phyloP scores from a whole-genome alignment of 2,797 vertebrate species.

The Enteromius treurensis region DNA sequence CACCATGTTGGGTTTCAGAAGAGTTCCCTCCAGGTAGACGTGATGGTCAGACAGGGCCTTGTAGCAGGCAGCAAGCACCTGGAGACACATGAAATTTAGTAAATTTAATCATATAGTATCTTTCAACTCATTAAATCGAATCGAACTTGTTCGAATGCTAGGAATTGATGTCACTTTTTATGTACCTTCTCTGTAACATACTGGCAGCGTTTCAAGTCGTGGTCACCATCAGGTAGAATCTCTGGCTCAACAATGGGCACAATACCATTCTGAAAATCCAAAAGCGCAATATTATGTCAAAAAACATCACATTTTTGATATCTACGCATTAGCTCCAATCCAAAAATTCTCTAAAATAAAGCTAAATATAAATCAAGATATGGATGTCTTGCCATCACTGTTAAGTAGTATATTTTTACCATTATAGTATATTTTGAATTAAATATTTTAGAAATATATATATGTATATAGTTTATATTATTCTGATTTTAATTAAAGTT shows the following conservation, averaged over 20 bases:
- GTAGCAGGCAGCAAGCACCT: constrained; percentile 96
- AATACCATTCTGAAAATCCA: constrained; percentile 87
- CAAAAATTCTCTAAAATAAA: background rate
- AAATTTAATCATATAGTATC: background rate
- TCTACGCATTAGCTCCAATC: background rate
- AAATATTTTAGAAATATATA: too few species aligned
- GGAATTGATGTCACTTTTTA: background rate
- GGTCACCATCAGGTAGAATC: constrained; percentile 96
- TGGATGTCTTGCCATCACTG: background rate
- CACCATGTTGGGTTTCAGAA: constrained; percentile 99
- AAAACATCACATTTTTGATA: background rate
- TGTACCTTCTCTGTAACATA: constrained; percentile 95
- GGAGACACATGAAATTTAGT: background rate
- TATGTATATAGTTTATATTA: too few species aligned
- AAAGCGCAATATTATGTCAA: background rate
- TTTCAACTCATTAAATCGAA: background rate
- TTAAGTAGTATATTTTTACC: background rate
- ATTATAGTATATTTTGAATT: background rate
- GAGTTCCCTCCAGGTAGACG: constrained; percentile 94
- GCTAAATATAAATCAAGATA: background rate
- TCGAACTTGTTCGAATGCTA: background rate
- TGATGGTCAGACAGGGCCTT: constrained; percentile 97
- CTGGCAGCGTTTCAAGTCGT: constrained; percentile 96
- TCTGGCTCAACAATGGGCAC: constrained; percentile 98
- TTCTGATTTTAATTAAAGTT: background rate